These are phyloP conservation scores for Onychomys torridus DNA, from an alignment of 2,797 vertebrate genomes.

Conservation along the genomic window DNA sequence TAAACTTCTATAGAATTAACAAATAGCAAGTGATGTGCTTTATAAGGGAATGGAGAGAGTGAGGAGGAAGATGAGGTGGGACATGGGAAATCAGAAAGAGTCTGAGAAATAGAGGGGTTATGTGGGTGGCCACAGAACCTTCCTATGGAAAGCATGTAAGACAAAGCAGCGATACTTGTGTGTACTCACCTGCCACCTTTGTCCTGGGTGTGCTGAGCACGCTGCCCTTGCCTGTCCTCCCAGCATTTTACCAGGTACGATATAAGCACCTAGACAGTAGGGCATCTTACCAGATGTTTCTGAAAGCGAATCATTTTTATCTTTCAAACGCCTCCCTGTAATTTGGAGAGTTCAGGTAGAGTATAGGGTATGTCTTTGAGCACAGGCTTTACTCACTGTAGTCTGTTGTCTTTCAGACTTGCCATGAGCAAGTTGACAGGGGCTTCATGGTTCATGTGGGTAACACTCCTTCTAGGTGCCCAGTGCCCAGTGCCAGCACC, in stretches of 20 bases:
- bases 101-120: neutral
- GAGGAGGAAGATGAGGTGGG: slow-evolving; percentile 9
- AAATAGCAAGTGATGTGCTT: slow-evolving; percentile 16
- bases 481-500: neutral
- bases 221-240: neutral
- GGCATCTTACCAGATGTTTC: neutral
- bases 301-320: neutral
- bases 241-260: neutral
- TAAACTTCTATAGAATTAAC: neutral
- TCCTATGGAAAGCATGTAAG: neutral
- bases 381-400: neutral
- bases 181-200: neutral
- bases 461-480: no score
- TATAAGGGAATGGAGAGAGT: neutral
- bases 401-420: neutral
- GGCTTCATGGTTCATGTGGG: neutral
- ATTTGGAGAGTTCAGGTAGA: neutral
- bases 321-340: neutral
- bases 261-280: neutral
- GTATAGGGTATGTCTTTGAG: neutral
- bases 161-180: neutral
- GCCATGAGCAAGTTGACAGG: neutral
- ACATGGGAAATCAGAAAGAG: neutral
- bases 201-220: neutral
- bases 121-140: neutral